Conservation (phyloP, 2,797 vertebrate species). For the Ibycter americanus region DNA sequence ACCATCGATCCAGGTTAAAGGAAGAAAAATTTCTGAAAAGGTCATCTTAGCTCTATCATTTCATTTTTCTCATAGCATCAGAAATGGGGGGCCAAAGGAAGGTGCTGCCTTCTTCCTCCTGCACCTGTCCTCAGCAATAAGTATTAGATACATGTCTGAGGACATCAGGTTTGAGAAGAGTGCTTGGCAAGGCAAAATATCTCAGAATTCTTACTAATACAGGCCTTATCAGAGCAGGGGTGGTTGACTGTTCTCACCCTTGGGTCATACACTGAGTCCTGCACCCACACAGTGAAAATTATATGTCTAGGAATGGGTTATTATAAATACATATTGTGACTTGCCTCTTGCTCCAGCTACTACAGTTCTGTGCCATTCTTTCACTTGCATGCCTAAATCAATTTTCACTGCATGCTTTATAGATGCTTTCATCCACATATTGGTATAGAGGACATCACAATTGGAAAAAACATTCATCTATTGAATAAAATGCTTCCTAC, state of each 20-base stretch:
- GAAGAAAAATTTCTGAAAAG: background rate
- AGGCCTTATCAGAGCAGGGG: background rate
- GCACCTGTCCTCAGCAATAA: background rate
- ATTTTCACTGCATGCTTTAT: background rate
- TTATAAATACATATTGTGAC: background rate
- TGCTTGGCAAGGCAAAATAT: background rate
- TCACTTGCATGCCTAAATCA: background rate
- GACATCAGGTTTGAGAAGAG: background rate
- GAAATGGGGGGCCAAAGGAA: background rate
- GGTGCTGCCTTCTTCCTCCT: background rate
- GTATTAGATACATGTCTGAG: background rate
- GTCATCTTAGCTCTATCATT: background rate
- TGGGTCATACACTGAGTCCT: background rate
- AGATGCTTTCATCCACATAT: background rate
- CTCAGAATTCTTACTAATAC: background rate
- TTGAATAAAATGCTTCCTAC: background rate
- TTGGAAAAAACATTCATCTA: background rate
- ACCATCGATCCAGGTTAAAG: background rate
- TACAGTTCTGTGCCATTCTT: background rate
- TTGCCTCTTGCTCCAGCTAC: background rate
- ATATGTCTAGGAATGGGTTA: background rate
- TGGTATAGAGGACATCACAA: background rate
- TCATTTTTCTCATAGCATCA: background rate
- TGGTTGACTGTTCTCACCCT: background rate
- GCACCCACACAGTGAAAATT: rapidly evolving